Conservation (phyloP, 1,140 invertebrate species). For the Drosophila repleta region DNA sequence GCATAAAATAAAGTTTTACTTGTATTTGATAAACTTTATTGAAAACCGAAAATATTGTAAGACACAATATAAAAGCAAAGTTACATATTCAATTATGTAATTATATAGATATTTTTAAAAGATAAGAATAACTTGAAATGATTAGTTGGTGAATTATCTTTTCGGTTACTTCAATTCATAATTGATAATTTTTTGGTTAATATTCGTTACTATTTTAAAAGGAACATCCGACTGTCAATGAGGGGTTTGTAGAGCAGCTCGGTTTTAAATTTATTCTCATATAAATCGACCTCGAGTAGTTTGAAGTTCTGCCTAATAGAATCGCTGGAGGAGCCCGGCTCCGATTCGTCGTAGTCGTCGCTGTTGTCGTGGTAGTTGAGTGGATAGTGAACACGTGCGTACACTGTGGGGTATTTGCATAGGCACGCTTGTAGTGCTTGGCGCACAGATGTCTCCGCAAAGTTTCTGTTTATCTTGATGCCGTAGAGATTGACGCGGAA, state of each 20-base stretch:
- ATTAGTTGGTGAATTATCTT: neutral
- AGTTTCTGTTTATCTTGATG: constrained; percentile 45
- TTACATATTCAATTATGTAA: too few relatives aligned
- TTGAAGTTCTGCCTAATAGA: constrained; percentile 7
- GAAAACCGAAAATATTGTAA: constrained; percentile 13
- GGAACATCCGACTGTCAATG: constrained; percentile 45
- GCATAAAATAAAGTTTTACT: neutral
- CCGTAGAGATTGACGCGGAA: constrained; percentile 63
- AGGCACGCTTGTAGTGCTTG: constrained; percentile 39
- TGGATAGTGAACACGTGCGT: constrained; percentile 53
- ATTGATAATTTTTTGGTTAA: neutral
- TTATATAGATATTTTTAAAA: constrained; percentile 33
- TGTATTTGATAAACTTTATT: neutral
- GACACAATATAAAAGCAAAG: too few relatives aligned
- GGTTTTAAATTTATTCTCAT: constrained; percentile 16
- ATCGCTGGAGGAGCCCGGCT: constrained; percentile 4
- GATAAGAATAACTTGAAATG: constrained; percentile 25
- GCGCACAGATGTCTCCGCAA: constrained; percentile 38
- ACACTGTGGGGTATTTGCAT: constrained; percentile 24
- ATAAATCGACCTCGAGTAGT: constrained; percentile 56
- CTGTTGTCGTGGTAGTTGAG: constrained; percentile 22
- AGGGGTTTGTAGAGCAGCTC: constrained; percentile 47
- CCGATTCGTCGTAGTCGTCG: neutral
- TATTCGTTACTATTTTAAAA: constrained; percentile 1
- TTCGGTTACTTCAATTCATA: neutral